Evolutionary conservation across 1,140 invertebrate genomes (phyloP), one percentile per base, ranked within the genome.

Genomic region (Atta cephalotes): DNA sequence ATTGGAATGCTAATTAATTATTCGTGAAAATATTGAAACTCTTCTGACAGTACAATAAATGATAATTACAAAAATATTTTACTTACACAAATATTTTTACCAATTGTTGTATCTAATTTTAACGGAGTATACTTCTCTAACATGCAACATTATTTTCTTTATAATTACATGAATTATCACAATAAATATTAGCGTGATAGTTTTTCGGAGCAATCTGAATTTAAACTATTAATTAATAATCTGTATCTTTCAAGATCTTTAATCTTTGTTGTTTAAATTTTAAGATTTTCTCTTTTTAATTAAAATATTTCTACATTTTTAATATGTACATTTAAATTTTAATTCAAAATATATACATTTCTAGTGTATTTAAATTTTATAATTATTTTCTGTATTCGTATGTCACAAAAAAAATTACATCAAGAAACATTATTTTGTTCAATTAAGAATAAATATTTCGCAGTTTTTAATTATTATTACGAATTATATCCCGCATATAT

Each of bases 1-100:
- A 45, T 63, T 78, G 21, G 76, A 12, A 49, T 78, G 45, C 28
- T 72, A 81, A 81, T 81, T 66, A 70, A 4, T 72, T 21, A 56
- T 31, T 56, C 7, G 14, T 16, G 14, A 82, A 82, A 82, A 39
- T n/a, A 9, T 2, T 6, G 2, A 35, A 5, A 6, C 21, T 35
- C 12, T 65, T 5, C 16, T 14, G 2, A 1, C 14, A 79, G 0
- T 3, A 5, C 16, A 1, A 49, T 21, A 21, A 65, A 31, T 12
- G 7, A 62, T 49, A 28, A 77, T 1, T 6, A n/a, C 12, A 10
- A 21, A 66, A 66, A 18, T 18, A 66, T 31, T 66, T 79, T 49
- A 62, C 7, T 76, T 4, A 12, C 28, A 39, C 39, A 12, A 62
- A 45, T 63, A 9, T 12, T 63, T 63, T 49, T 63, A 18, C 16